phyloP scores from a whole-genome alignment of 2,888 invertebrate genomes.

The Catocala fraxini region DNA sequence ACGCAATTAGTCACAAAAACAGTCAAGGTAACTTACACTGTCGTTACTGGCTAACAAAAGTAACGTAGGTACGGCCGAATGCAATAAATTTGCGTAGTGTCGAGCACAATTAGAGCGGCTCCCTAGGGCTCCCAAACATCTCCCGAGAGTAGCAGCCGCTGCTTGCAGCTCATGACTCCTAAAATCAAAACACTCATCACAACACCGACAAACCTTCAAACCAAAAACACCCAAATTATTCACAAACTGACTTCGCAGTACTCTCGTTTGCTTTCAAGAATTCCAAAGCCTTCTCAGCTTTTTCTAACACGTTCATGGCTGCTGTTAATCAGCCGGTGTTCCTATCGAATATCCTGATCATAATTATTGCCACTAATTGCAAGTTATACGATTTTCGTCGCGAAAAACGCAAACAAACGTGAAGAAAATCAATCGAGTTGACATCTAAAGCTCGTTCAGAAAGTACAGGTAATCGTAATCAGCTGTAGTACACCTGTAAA shows the following conservation, averaged over 20 bases:
- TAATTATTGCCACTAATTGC: conserved; percentile 46
- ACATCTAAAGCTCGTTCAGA: conserved; percentile 36
- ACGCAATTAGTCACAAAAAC: conserved; percentile 25
- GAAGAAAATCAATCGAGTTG: conserved; percentile 66
- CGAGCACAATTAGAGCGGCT: conserved; percentile 76
- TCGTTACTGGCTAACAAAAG: conserved; percentile 81
- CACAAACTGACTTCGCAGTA: conserved; percentile 71
- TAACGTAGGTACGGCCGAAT: conserved; percentile 76
- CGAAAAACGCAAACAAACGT: conserved; percentile 65
- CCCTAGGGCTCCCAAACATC: conserved; percentile 80
- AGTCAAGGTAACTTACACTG: conserved; percentile 72
- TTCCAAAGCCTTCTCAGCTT: conserved; percentile 83
- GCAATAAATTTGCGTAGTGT: conserved; percentile 79
- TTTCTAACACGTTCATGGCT: conserved; percentile 82
- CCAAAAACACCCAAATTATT: conserved; percentile 32
- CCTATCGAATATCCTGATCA: conserved; percentile 41
- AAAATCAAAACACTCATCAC: conserved; percentile 47
- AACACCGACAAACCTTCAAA: conserved; percentile 25
- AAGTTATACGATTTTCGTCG: conserved; percentile 51
- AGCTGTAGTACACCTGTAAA: conserved; percentile 23
- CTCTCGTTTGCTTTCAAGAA: conserved; percentile 77
- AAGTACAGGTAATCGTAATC: conserved; percentile 14
- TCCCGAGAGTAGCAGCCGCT: conserved; percentile 78
- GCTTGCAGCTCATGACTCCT: conserved; percentile 81
- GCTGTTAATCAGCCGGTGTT: conserved; percentile 49